These are phyloP conservation scores for Ophion slaviceki DNA, from an alignment of 2,888 invertebrate species.

Conservation along the genomic window DNA sequence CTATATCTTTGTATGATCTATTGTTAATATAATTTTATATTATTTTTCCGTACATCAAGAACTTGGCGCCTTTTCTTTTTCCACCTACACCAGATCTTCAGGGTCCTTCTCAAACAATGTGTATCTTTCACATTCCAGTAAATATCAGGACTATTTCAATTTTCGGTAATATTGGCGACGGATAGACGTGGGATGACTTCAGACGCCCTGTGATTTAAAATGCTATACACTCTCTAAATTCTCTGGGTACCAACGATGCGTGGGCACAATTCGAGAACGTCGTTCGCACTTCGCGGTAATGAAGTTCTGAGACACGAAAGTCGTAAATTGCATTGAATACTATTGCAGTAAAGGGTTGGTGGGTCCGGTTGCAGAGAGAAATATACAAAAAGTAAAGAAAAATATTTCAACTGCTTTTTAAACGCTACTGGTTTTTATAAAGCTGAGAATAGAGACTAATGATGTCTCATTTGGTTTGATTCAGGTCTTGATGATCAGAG, in stretches of 20 bases:
- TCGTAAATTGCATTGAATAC: background rate
- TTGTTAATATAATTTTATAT: no score
- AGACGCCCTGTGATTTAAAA: slow-evolving; percentile 63
- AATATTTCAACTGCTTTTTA: background rate
- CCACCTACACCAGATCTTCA: no score
- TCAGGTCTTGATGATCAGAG: no score
- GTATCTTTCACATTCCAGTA: slow-evolving; percentile 70
- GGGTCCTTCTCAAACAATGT: no score
- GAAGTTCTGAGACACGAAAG: background rate
- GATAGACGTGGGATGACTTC: slow-evolving; percentile 76
- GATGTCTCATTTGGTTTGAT: no score
- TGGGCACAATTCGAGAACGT: background rate
- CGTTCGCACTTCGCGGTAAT: background rate
- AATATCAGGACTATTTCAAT: slow-evolving; percentile 81
- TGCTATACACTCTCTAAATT: slow-evolving; percentile 12
- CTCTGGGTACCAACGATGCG: background rate
- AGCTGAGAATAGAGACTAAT: no score
- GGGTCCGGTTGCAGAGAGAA: background rate
- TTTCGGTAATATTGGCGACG: slow-evolving; percentile 80
- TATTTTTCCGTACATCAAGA: no score
- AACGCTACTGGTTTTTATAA: background rate
- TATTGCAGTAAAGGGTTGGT: background rate
- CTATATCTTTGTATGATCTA: no score
- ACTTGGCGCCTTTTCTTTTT: no score
- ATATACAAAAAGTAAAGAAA: background rate